Conservation (phyloP, 2,888 invertebrate genomes). For the Agelastica alni region DNA sequence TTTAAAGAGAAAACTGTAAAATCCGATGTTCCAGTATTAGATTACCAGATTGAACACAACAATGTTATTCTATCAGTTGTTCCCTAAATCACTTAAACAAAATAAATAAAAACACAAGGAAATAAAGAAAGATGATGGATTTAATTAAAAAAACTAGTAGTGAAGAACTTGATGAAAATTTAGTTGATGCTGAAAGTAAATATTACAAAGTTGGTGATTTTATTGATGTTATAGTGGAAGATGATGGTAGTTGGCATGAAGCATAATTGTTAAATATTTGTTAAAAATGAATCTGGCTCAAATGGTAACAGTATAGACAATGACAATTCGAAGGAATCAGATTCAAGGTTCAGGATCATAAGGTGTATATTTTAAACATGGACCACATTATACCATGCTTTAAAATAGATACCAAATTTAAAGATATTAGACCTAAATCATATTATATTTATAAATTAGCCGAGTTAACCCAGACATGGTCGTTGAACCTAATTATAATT, state of each 20-base stretch:
- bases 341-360: constrained; percentile 57
- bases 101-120: too few relatives aligned
- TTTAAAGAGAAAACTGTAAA: constrained; percentile 73
- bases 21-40: constrained; percentile 1
- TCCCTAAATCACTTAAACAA: too few relatives aligned
- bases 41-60: constrained; percentile 53
- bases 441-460: constrained; percentile 59
- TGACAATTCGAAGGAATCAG: constrained; percentile 39
- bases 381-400: constrained; percentile 39
- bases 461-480: constrained; percentile 64
- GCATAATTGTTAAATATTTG: constrained; percentile 63
- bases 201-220: constrained; percentile 66
- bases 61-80: constrained; percentile 75
- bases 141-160: constrained; percentile 6
- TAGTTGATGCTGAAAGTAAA: constrained; percentile 40
- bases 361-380: too few relatives aligned
- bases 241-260: constrained; percentile 76
- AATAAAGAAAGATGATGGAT: constrained; percentile 36
- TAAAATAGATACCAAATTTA: constrained; percentile 54
- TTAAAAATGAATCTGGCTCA: constrained; percentile 40
- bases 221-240: constrained; percentile 67
- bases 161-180: constrained; percentile 28
- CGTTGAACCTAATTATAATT: constrained; percentile 77
- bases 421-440: constrained; percentile 71
- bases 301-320: constrained; percentile 18